Evolutionary conservation across 1,140 invertebrate species (phyloP), one percentile per base, ranked within the genome.

Genomic region (Manduca sexta): DNA sequence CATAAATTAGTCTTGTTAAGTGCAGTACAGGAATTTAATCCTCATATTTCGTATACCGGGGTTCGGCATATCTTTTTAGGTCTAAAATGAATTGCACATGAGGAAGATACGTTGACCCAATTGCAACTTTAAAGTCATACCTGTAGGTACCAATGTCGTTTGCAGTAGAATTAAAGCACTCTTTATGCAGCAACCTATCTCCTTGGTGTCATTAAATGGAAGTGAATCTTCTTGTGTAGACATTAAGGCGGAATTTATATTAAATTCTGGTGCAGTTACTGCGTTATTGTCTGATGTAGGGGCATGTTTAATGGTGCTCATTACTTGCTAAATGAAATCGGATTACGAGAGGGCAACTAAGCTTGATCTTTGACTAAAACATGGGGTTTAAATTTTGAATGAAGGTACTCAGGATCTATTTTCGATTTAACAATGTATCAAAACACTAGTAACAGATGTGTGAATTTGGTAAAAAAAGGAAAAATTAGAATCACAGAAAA

Each of bases 1-100:
- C 72, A 81, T 81, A 84, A 84, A 84, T 84, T 82, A 79, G 74
- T 71, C 76, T 84, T 73, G 74, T 82, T 84, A 82, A 81, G 70
- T 79, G 76, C 71, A 74, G 64, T 79, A 69, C 78, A 73, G 73
- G 78, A 84, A 84, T 84, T 82, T 84, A 82, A 84, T 84, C 78
- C 80, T 82, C 78, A 82, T 84, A 84, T 84, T 84, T 82, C 78
- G 78, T 81, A 73, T 84, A 76, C 69, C 62, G 53, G 64, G 64
- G 65, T 72, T 74, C 70, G 73, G 74, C 69, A 75, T 78, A 78
- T 84, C 77, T 84, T 76, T 80, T 69, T 68, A 73, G 60, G 61
- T 69, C 58, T 59, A 60, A 57, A 64, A 64, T 64, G 50, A 64
- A 74, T 69, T 63, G 63, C 61, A 68, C 43, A 62, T 64, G 35